Evolutionary conservation across 2,113 vertebrate genomes (phyloP), one percentile per base, ranked within the genome.

Genomic region (Esox niger): DNA sequence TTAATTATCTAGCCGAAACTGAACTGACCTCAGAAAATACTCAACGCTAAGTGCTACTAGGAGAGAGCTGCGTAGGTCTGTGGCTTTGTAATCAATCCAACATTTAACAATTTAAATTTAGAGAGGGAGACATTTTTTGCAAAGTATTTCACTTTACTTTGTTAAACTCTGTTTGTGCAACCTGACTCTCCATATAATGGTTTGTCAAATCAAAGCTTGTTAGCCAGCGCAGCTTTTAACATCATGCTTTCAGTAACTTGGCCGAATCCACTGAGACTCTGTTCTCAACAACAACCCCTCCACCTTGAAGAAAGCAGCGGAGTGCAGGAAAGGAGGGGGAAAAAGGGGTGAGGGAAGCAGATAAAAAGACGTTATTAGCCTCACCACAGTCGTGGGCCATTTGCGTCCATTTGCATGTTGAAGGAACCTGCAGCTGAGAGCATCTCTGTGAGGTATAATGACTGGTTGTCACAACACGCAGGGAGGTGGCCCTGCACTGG

Each of bases 401-500:
- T 99, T 98, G 94, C 82, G 94, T 91, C 96, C 94, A 98, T 98
- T 98, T 98, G 95, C 95, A 94, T 96, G 91, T 91, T 91, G 92
- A 87, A 89, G 92, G 92, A 95, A 95, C 92, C 94, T 92, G 93
- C 93, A 95, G 95, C 95, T 98, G 96, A 96, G 95, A 95, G 94
- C 92, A 93, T 90, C 89, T 93, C 93, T 86, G 87, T 82, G 91
- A 94, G 93, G 93, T 92, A 90, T 99, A 99, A 99, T 99, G 95
- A 98, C 88, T 88, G 95, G 95, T 96, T 99, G 97, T 99, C 97
- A 98, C 95, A 99, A 98, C 95, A 99, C 94, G 89, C 73, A 95
- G 92, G 94, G 95, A 95, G 95, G 95, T 95, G 96, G 95, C 93
- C 95, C 92, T 91, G 91, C 89, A 87, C 92, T 84, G 94, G 92